Percentiles rank a stretch among this genome's conserved stretches.
These are phyloP conservation scores for Arbacia lixula DNA, from an alignment of 53 echinoderm and acorn worm genomes.

Conservation along the genomic window DNA sequence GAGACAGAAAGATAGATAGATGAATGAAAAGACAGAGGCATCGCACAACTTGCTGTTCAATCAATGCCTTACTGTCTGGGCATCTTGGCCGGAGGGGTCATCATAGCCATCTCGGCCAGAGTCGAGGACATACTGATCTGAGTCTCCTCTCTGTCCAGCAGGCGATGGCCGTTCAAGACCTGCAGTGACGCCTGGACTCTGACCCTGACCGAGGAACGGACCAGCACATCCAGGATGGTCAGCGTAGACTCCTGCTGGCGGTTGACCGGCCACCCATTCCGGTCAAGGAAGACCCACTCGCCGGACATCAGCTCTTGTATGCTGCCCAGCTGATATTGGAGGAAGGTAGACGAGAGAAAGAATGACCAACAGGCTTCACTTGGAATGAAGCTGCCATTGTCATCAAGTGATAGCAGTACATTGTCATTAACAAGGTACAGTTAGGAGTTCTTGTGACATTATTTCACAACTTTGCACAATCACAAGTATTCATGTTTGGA, in stretches of 20 bases:
- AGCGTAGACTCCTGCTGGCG: slow-evolving; percentile 82
- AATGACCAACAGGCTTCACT: no score
- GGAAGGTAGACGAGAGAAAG: no score
- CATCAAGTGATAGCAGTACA: no score
- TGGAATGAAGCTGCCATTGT: no score
- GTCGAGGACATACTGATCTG: background rate
- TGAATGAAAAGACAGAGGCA: no score
- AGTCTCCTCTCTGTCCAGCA: background rate
- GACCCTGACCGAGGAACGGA: slow-evolving; percentile 69
- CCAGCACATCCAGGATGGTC: slow-evolving; percentile 82
- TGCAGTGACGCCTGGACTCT: slow-evolving; percentile 47
- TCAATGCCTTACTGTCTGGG: slow-evolving; percentile 42
- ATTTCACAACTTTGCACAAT: no score
- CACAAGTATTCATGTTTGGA: no score
- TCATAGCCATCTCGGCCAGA: slow-evolving; percentile 27
- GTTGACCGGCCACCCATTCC: slow-evolving; percentile 92
- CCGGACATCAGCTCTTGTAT: slow-evolving; percentile 55
- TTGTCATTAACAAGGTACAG: no score
- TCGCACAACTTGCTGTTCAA: no score
- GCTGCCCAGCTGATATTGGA: slow-evolving; percentile 82
- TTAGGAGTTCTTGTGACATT: no score
- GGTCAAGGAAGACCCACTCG: slow-evolving; percentile 88
- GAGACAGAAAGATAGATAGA: no score
- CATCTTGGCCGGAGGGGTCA: slow-evolving; percentile 60
- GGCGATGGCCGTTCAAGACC: slow-evolving; percentile 25